Base-by-base conservation (phyloP, 2,888 invertebrate genomes). In the Pinctada fucata region DNA sequence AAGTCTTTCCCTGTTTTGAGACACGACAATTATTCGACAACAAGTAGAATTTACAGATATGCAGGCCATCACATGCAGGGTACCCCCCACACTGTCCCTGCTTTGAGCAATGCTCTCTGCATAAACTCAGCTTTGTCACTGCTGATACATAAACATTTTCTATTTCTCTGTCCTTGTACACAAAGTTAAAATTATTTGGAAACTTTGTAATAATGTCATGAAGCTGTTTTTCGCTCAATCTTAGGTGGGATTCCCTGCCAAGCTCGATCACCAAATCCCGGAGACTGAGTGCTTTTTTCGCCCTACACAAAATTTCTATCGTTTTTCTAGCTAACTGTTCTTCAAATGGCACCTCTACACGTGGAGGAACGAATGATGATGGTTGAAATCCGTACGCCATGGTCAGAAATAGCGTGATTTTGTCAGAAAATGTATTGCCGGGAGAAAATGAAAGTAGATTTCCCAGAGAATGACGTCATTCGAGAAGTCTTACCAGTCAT, bases 21-120 rank as follows among this genome's bases (percentile, higher is more conserved):
- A 84, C 82, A 45, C 70, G 75, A 78, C 86, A 86, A 3, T 71
- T 81, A 65, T 82, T 82, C 47, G 85, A 81, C n/a, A 85, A 69
- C 31, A 86, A 63, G 74, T 84, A 85, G 74, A 81, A 86, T 71
- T 86, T 86, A 52, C 86, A 86, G 0, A 85, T 78, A 73, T 86
- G 86, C 47, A 86, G 75, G n/a, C 83, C 83, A 58, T 83, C 75
- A 72, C 86, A 86, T 8, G 68, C 51, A 45, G 84, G 81, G 31
- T 63, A 66, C 47, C 85, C 85, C n/a, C 63, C 51, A 71, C 86
- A 86, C 6, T 64, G 72, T 48, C 74, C 67, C 48, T 81, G 80
- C 49, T 79, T 80, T 47, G 82, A 79, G 74, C 86, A 85, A 69
- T 86, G 84, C n/a, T 69, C 80, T 10, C 81, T 79, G 72, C 86